A percentile compares a stretch with the other conserved stretches of the same genome.
phyloP scores from a whole-genome alignment of 1,140 invertebrate species.

The Megalonaias nervosa region DNA sequence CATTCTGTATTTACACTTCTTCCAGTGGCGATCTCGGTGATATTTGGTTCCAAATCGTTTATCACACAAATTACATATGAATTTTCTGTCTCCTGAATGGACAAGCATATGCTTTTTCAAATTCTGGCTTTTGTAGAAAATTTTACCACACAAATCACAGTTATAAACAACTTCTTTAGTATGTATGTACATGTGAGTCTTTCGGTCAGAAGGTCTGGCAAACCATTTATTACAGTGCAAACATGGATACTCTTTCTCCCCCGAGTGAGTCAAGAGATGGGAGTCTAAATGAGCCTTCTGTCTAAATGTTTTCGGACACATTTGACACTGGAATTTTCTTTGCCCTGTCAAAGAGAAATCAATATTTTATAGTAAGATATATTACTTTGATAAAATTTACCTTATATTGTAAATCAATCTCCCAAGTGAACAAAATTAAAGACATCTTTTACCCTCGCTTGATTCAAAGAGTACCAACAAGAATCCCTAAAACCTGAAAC shows the following conservation, averaged over 20 bases:
- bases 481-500: no score
- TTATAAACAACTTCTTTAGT: constrained; percentile 43
- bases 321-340: constrained; percentile 73
- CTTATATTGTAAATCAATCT: no score
- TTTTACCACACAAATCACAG: constrained; percentile 39
- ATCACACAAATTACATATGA: constrained; percentile 73
- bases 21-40: constrained; percentile 47
- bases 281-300: constrained; percentile 73
- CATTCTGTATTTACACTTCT: constrained; percentile 38
- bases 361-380: no score
- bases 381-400: no score
- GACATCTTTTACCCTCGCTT: no score
- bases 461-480: no score
- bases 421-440: no score
- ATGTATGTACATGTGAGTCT: constrained; percentile 51
- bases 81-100: constrained; percentile 72
- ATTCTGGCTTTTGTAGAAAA: constrained; percentile 59
- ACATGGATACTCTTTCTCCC: constrained; percentile 73
- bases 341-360: constrained; percentile 42
- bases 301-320: constrained; percentile 75
- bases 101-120: constrained; percentile 73
- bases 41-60: constrained; percentile 55
- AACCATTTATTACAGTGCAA: constrained; percentile 70
- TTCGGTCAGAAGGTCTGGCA: constrained; percentile 42
- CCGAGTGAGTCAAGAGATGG: constrained; percentile 73